Base-by-base conservation (phyloP, 2,797 vertebrate species). In the Silurus lanzhouensis region DNA sequence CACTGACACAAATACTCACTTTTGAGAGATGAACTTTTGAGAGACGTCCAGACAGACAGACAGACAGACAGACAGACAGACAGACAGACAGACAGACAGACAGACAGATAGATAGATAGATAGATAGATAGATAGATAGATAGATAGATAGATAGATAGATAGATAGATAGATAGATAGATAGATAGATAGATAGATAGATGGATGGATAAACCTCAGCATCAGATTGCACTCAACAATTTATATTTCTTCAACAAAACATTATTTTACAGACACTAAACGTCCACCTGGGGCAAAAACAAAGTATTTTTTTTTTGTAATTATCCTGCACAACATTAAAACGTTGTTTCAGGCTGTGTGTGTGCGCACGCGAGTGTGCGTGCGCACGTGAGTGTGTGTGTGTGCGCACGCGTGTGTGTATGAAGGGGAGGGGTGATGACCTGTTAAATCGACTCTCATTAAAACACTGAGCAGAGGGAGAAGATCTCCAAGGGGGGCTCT, bases 311-410 rank as follows among this genome's bases (percentile, higher is more conserved):
- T 91, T 88, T 89, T 90, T 90, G 90, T 92, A 93, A 94, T 93
- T 93, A 92, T 89, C 87, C 88, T 86, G 84, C 38, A 89, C 92
- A 93, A 93, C 92, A 93, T 93, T 93, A 91, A 92, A 92, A 92
- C 90, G 89, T 87, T 86, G 92, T 92, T 92, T 89, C 22, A 57
- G 72, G 14, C 84, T 63, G 38, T 52, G 38, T 17, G 15, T 22
- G 55, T 1, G 13, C 2, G 66, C 6, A 14, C 13, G 57, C 1
- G 20, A 31, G 19, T 63, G n/a, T 52, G 38, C 79, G 48, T 70
- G 83, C 79, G 75, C 63, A 52, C 63, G 66, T 71, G 27, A 25
- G 55, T 20, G 22, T 61, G n/a, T 17, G 19, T 6, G 15, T 22
- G 55, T 0, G 13, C 2, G 55, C 6, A 13, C 19, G 57, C 1